Evolutionary conservation across 1,140 invertebrate species (phyloP), one percentile per base, ranked within the genome.

Genomic region (Pseudomyrmex gracilis): DNA sequence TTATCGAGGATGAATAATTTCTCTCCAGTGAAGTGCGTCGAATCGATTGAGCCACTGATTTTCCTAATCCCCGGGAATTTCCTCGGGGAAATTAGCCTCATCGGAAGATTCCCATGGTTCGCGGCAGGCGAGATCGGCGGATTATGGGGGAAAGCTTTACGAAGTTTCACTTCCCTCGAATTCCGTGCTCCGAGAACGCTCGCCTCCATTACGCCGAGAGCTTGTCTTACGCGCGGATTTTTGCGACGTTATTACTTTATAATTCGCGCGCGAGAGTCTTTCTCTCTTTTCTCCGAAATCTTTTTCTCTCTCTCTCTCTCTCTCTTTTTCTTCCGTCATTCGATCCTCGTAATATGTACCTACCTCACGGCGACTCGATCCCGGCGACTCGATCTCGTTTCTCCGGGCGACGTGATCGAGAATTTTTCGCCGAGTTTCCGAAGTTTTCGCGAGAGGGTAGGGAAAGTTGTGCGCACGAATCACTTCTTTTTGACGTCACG

Each of bases 1-100:
- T 88, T 88, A 88, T 89, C 85, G 87, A 85, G 87, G 67, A 89
- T 89, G 88, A 89, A 89, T 90, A 90, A 90, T 90, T 89, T 89
- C 87, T 87, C 82, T 80, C 67, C 82, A 70, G 47, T 76, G 73
- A 82, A 77, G 71, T 73, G 73, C 85, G 73, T 73, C 82, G 80
- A 90, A 89, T 90, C 88, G 87, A 90, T 83, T 88, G 82, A 82
- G 83, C 87, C 87, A 89, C 85, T 89, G 88, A 89, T 89, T 89
- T 90, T 89, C 85, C 83, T 83, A 89, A 89, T 90, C 87, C 85
- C 73, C 78, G 76, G 88, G 85, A 89, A 90, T 90, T 90, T 90
- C 88, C 88, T 89, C 89, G 85, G 88, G 88, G 87, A 90, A 90
- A 89, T 90, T 89, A 89, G 88, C 71, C 82, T 89, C 87, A 89